These are phyloP conservation scores for Phymanthus crucifer DNA, from an alignment of 92 coral and sea anemone genomes.

Conservation along the genomic window DNA sequence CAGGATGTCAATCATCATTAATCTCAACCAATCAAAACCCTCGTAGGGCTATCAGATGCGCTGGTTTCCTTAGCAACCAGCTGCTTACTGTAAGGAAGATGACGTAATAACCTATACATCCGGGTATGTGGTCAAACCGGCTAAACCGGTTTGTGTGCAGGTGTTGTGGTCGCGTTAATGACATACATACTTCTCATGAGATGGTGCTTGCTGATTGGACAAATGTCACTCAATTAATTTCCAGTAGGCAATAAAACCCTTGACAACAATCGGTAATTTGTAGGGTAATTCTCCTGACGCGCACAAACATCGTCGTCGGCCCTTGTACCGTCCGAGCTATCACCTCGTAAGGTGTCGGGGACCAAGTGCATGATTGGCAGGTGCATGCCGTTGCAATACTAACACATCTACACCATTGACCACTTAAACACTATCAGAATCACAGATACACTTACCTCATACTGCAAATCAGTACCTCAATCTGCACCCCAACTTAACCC, in stretches of 20 bases:
- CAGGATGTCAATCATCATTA: conserved; percentile 85
- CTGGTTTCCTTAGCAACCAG: conserved; percentile 86
- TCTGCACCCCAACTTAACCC: conserved; percentile 10
- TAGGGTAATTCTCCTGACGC: conserved; percentile 45
- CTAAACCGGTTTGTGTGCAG: conserved; percentile 92
- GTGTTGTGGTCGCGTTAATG: conserved; percentile 90
- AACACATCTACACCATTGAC: conserved; percentile 3
- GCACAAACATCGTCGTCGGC: conserved; percentile 19
- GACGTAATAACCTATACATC: conserved; percentile 82
- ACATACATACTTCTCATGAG: conserved; percentile 81
- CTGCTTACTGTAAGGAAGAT: conserved; percentile 76
- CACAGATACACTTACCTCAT: background rate
- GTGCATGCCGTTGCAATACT: conserved; percentile 23
- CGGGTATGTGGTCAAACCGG: conserved; percentile 90
- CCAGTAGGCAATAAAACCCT: conserved; percentile 77
- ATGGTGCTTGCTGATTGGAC: conserved; percentile 78
- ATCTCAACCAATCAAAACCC: conserved; percentile 69
- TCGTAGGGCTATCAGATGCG: conserved; percentile 60
- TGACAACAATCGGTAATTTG: conserved; percentile 77
- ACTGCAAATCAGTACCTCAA: background rate
- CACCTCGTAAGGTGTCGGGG: conserved; percentile 8
- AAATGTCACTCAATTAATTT: conserved; percentile 74
- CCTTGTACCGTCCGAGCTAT: conserved; percentile 9
- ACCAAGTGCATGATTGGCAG: conserved; percentile 23
- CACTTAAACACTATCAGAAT: conserved; percentile 12